Base-by-base conservation (phyloP, 1,140 invertebrate genomes). In the Tetragnatha versicolor region DNA sequence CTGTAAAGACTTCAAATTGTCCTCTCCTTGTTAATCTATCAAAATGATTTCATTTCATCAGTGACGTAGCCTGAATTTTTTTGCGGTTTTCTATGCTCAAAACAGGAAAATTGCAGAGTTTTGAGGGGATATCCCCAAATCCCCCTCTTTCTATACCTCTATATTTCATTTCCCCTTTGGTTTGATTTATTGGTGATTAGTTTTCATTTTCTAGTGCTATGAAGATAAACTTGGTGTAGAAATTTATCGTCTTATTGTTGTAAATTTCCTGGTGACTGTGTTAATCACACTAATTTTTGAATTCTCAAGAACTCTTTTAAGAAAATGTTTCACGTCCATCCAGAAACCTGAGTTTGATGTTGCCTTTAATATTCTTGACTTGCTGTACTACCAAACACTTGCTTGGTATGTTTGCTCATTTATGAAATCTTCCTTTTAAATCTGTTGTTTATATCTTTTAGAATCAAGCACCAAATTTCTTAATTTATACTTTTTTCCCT, bases 331-430 rank as follows among this genome's bases (percentile, higher is more conserved):
- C 47, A 12, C 49, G n/a, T 39, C 35, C 9, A 33, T 79, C n/a
- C 29, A 27, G 9, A n/a, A 35, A 2, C 17, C 61, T 33, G 17
- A 68, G n/a, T 79, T 79, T 79, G 76, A 79, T 37, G 65, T 79
- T 20, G 76, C 76, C 4, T 79, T 58, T 27, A 79, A 79, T 5
- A 79, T 65, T 39, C 39, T 68, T 22, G 76, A 79, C 22, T 55
- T 79, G 35, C 68, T 79, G n/a, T 79, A 79, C 47, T 79, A 42
- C 31, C 76, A 79, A 60, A 79, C 76, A 31, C 39, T 79, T 7
- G 76, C 53, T 33, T 79, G 76, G 76, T 79, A 61, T 14, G 76
- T 60, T 37, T 58, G 35, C 3, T 63, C 27, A n/a, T 58, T 1
- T 53, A 10, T 42, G 22, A 42, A 25, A n/a, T n/a, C n/a, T 17